A percentile compares a stretch with the other conserved stretches of the same genome.
Conservation (phyloP, 2,888 invertebrate species). For the Ypsolopha sequella region DNA sequence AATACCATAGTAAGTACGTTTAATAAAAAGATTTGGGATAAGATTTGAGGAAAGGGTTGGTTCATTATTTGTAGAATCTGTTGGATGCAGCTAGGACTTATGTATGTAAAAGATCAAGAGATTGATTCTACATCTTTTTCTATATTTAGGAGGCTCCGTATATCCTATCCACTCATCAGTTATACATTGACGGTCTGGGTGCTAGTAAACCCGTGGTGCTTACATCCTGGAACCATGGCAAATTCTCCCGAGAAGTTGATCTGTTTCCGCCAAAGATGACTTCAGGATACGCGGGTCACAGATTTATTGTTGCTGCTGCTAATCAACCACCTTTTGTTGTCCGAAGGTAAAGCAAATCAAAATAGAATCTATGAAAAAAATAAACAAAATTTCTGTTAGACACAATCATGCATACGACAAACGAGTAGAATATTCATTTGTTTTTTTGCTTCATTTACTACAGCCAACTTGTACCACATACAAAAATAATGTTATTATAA, state of each 20-base stretch:
- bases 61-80: too few species aligned
- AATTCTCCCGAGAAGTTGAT: constrained; percentile 72
- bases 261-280: constrained; percentile 79
- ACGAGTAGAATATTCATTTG: too few species aligned
- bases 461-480: too few species aligned
- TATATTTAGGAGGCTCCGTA: constrained; percentile 74
- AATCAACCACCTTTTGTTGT: constrained; percentile 82
- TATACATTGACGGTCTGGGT: constrained; percentile 81
- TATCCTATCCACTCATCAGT: constrained; percentile 80
- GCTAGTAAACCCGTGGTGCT: constrained; percentile 76
- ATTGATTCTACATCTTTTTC: not conserved
- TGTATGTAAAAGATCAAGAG: too few species aligned
- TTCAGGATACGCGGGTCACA: constrained; percentile 79
- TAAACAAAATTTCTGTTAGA: too few species aligned
- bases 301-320: constrained; percentile 77
- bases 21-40: not conserved
- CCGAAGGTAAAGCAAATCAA: constrained; percentile 54
- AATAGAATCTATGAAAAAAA: not conserved
- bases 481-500: too few species aligned
- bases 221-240: constrained; percentile 78
- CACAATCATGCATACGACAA: too few species aligned
- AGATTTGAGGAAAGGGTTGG: too few species aligned
- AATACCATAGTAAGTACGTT: constrained; percentile 46
- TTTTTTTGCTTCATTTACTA: too few species aligned
- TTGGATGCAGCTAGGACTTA: too few species aligned